Evolutionary conservation across 2,888 invertebrate species (phyloP).

Genomic region (Drosophila peninsularis): DNA sequence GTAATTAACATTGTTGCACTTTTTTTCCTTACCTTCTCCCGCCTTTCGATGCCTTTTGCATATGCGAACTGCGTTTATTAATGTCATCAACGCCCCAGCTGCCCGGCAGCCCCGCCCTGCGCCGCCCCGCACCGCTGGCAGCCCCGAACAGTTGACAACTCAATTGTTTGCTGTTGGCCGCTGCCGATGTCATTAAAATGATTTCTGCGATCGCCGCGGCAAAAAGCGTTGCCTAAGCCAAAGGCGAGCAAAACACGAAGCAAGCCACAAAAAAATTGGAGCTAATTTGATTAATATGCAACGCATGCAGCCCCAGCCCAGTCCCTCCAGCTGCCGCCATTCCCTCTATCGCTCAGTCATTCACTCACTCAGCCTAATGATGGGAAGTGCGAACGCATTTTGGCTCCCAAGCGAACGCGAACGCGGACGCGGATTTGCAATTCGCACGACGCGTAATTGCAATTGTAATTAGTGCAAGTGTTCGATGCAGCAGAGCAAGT

Average conservation of each 20-base stretch:
- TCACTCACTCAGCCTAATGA: constrained; percentile 69
- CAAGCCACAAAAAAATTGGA: constrained; percentile 62
- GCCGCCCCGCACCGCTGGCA: constrained; percentile 16
- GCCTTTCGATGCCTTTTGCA: constrained; percentile 51
- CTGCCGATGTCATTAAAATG: constrained; percentile 63
- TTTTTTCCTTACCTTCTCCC: not conserved
- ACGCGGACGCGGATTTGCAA: constrained; percentile 42
- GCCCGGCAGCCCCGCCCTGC: constrained; percentile 21
- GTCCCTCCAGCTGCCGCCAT: not conserved
- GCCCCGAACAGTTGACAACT: constrained; percentile 68
- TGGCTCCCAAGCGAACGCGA: constrained; percentile 67
- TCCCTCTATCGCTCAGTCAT: not conserved
- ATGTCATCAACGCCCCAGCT: constrained; percentile 71
- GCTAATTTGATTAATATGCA: constrained; percentile 82
- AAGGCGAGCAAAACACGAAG: constrained; percentile 38
- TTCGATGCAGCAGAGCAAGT: constrained; percentile 23
- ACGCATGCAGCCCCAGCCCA: constrained; percentile 38
- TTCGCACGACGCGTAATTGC: constrained; percentile 71
- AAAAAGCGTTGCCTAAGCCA: constrained; percentile 57
- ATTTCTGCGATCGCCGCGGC: constrained; percentile 58
- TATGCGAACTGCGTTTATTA: constrained; percentile 68
- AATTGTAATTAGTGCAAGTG: constrained; percentile 76
- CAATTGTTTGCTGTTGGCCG: constrained; percentile 59
- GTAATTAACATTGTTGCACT: constrained; percentile 63
- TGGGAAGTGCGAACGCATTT: constrained; percentile 78